These are phyloP conservation scores for Pecten maximus DNA, from an alignment of 2,888 invertebrate species.

Conservation along the genomic window DNA sequence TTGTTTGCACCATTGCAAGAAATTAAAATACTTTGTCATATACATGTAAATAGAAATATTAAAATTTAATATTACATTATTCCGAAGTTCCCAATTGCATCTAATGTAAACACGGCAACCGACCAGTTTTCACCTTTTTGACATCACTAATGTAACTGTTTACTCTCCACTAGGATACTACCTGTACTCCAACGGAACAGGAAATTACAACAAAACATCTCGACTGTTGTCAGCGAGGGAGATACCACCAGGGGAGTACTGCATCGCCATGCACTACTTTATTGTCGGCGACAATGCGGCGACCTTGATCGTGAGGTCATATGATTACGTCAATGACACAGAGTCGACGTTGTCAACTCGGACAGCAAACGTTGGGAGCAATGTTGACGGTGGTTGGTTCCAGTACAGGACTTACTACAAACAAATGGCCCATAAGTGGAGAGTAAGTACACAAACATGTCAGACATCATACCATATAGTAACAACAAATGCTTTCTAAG, in stretches of 20 bases:
- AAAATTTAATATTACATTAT: too few species aligned
- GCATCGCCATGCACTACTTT: slow-evolving; percentile 29
- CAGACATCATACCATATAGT: too few species aligned
- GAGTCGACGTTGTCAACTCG: not conserved
- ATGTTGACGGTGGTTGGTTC: slow-evolving; percentile 12
- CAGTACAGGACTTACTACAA: not conserved
- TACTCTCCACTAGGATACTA: slow-evolving; percentile 34
- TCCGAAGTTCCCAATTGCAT: too few species aligned
- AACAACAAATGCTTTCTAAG: too few species aligned
- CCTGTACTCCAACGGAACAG: slow-evolving; percentile 6
- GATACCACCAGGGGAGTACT: slow-evolving; percentile 40
- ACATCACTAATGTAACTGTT: not conserved
- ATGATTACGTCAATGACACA: slow-evolving; percentile 33
- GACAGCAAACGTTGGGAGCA: not conserved
- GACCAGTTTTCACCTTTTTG: too few species aligned
- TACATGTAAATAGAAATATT: too few species aligned
- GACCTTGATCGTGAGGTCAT: not conserved
- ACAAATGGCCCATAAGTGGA: not conserved
- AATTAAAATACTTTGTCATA: too few species aligned
- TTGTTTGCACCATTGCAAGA: too few species aligned
- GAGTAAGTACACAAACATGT: too few species aligned
- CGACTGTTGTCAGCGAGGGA: slow-evolving; percentile 35
- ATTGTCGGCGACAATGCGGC: not conserved
- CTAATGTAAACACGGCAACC: too few species aligned
- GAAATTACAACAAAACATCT: not conserved